These are phyloP conservation scores for Lycocerus yunnanus DNA, from an alignment of 2,888 invertebrate species.

Conservation along the genomic window DNA sequence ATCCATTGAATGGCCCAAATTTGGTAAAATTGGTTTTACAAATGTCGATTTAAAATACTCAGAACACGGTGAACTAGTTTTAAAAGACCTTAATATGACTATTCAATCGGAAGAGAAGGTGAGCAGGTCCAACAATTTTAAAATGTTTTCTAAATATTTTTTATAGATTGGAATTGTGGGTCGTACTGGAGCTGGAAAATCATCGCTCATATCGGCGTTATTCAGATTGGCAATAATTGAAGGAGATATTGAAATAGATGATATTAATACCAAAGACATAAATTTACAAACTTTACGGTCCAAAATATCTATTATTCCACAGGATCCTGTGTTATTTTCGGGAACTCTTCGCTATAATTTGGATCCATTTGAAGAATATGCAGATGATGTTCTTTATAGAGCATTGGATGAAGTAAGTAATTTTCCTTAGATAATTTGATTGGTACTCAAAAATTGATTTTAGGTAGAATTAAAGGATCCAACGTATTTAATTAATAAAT, in stretches of 20 bases:
- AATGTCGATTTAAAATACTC: slow-evolving; percentile 70
- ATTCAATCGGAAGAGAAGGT: slow-evolving; percentile 75
- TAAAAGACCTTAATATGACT: slow-evolving; percentile 71
- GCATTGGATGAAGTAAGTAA: slow-evolving; percentile 72
- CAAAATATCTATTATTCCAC: slow-evolving; percentile 75
- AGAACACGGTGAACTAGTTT: slow-evolving; percentile 65
- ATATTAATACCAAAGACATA: slow-evolving; percentile 62
- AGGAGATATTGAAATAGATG: slow-evolving; percentile 73
- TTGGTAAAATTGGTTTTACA: slow-evolving; percentile 67
- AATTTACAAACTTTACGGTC: slow-evolving; percentile 65
- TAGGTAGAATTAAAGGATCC: slow-evolving; percentile 77
- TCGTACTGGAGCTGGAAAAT: slow-evolving; percentile 84
- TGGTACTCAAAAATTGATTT: not conserved
- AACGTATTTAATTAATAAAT: slow-evolving; percentile 62
- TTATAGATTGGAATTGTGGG: slow-evolving; percentile 79
- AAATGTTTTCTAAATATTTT: not conserved
- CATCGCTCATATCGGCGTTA: slow-evolving; percentile 69
- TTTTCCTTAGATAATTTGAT: not conserved
- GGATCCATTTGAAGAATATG: slow-evolving; percentile 74
- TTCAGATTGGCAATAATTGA: slow-evolving; percentile 61
- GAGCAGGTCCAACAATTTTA: slow-evolving; percentile 29
- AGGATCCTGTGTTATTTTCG: slow-evolving; percentile 75
- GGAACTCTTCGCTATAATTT: slow-evolving; percentile 74
- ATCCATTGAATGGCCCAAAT: slow-evolving; percentile 69
- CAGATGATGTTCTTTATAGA: slow-evolving; percentile 71